Percentiles rank a stretch among this genome's conserved stretches.
Conservation (phyloP, 2,888 invertebrate genomes). For the Pteria penguin region DNA sequence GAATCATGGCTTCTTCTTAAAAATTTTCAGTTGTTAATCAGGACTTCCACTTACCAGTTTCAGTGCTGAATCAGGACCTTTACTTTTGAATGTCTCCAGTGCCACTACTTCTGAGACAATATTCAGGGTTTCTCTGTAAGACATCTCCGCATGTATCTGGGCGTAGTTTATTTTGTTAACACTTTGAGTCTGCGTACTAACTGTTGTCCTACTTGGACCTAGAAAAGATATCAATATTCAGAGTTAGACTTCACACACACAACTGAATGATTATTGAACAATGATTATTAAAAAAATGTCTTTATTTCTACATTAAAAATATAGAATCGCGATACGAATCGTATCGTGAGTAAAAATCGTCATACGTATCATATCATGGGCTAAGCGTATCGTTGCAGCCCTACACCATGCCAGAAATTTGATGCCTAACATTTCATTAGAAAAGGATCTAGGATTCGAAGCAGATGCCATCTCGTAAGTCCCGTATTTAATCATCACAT, state of each 20-base stretch:
- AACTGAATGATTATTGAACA: neutral
- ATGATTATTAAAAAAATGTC: neutral
- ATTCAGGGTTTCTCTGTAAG: conserved; percentile 54
- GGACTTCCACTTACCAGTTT: no score
- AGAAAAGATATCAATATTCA: neutral
- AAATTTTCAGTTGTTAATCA: no score
- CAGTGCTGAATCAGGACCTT: conserved; percentile 47
- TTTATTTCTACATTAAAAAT: neutral
- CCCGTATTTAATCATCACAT: no score
- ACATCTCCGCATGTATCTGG: conserved; percentile 60
- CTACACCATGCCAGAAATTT: no score
- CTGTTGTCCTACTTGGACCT: conserved; percentile 40
- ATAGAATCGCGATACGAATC: neutral
- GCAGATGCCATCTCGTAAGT: no score
- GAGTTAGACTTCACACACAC: neutral
- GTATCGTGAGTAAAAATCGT: no score
- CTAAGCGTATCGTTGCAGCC: no score
- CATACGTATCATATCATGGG: no score
- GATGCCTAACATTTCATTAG: no score
- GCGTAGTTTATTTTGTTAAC: conserved; percentile 37
- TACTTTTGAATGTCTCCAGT: conserved; percentile 43
- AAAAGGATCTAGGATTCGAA: no score
- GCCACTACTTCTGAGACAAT: conserved; percentile 56
- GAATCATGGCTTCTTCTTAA: conserved; percentile 44
- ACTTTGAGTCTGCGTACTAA: conserved; percentile 54